phyloP scores from a whole-genome alignment of 2,888 invertebrate species.

The Leptopilina syphax region DNA sequence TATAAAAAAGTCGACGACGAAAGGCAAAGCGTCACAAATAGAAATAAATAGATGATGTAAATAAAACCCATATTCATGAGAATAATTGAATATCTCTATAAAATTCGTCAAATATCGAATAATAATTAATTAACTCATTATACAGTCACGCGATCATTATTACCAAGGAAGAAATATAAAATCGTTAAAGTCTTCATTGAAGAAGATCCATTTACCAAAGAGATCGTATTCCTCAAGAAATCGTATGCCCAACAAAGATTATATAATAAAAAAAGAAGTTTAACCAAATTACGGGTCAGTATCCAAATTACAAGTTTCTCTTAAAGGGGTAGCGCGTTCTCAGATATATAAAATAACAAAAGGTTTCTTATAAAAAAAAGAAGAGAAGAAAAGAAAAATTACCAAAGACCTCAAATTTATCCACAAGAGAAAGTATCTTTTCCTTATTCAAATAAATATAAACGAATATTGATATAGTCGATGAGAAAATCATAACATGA shows the following conservation, averaged over 20 bases:
- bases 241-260: conserved; percentile 60
- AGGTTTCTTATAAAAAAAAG: neutral
- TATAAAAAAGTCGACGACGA: too few relatives aligned
- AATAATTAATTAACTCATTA: conserved; percentile 13
- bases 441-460: conserved; percentile 1
- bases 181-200: conserved; percentile 73
- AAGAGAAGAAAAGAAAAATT: neutral
- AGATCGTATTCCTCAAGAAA: conserved; percentile 67
- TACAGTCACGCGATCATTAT: neutral
- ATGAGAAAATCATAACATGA: neutral
- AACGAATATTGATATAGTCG: neutral
- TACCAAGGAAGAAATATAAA: conserved; percentile 23
- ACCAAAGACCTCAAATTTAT: neutral
- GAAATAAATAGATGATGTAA: too few relatives aligned
- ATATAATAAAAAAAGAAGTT: neutral
- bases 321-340: conserved; percentile 32
- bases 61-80: too few relatives aligned
- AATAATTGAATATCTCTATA: too few relatives aligned
- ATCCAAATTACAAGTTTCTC: conserved; percentile 29
- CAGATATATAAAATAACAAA: conserved; percentile 24
- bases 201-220: conserved; percentile 66
- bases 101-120: too few relatives aligned
- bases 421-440: neutral
- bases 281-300: conserved; percentile 27
- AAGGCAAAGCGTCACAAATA: too few relatives aligned